Percentiles rank a stretch among this genome's conserved stretches.
These are phyloP conservation scores for Choloepus didactylus DNA, from an alignment of 2,797 vertebrate species.

Conservation along the genomic window DNA sequence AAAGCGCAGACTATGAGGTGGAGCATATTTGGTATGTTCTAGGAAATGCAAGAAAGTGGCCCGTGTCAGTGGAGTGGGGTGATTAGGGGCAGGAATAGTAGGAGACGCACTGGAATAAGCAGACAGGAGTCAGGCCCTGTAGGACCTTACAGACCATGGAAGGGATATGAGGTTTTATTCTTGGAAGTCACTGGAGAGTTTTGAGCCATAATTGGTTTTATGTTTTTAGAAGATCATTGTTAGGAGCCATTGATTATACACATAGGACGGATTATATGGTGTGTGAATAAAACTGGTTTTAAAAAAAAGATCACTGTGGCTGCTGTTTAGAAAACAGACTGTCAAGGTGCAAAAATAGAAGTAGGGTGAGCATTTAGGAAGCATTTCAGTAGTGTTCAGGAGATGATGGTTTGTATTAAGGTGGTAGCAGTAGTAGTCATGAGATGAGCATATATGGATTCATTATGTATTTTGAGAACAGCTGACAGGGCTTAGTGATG, in stretches of 20 bases:
- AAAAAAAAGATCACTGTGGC: not conserved
- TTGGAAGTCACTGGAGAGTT: not conserved
- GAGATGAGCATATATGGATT: not conserved
- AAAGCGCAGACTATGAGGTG: not conserved
- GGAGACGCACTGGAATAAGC: not conserved
- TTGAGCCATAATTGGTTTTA: not conserved
- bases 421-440: not conserved
- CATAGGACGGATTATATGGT: too few relatives aligned
- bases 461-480: not conserved
- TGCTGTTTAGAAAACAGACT: not conserved
- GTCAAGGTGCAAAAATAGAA: not conserved
- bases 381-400: rapidly evolving
- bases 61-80: not conserved
- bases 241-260: too few relatives aligned
- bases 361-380: not conserved
- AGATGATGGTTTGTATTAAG: not conserved
- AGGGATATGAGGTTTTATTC: not conserved
- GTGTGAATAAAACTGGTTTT: too few relatives aligned
- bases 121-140: not conserved
- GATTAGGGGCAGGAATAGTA: rapidly evolving
- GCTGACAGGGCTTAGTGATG: not conserved
- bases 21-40: not conserved
- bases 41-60: too few relatives aligned
- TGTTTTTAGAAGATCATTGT: not conserved
- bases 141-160: not conserved